phyloP scores from a whole-genome alignment of 2,888 invertebrate genomes.

The Melinaea marsaeus region DNA sequence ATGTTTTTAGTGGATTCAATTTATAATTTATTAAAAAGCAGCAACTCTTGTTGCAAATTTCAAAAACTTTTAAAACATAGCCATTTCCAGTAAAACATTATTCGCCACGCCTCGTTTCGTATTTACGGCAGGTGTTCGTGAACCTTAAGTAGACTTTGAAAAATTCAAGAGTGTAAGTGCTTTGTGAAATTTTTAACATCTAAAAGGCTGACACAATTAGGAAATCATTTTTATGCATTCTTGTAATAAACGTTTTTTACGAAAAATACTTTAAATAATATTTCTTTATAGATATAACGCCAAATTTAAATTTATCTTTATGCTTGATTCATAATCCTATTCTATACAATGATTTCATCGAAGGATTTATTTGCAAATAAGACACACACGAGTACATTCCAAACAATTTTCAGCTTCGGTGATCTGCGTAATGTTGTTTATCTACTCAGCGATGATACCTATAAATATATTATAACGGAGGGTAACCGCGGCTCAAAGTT shows the following conservation, averaged over 20 bases:
- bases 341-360: conserved; percentile 8
- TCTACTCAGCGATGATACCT: conserved; percentile 38
- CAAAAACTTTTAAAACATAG: not conserved
- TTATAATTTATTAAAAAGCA: too few relatives aligned
- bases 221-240: conserved; percentile 27
- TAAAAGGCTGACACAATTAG: conserved; percentile 29
- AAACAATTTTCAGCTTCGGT: conserved; percentile 63
- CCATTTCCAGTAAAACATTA: conserved; percentile 32
- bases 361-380: conserved; percentile 31
- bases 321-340: too few relatives aligned
- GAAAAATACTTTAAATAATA: too few relatives aligned
- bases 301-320: too few relatives aligned
- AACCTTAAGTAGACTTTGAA: conserved; percentile 51
- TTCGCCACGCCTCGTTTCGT: conserved; percentile 24
- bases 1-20: too few relatives aligned
- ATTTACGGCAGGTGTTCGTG: conserved; percentile 52
- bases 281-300: not conserved
- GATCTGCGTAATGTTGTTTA: conserved; percentile 65
- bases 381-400: conserved; percentile 34
- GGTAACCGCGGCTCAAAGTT: conserved; percentile 7
- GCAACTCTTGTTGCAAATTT: conserved; percentile 14
- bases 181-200: conserved; percentile 46
- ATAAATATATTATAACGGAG: conserved; percentile 22
- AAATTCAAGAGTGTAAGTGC: conserved; percentile 58
- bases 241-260: not conserved